A percentile compares a stretch with the other conserved stretches of the same genome.
phyloP scores from a whole-genome alignment of 2,797 vertebrate species.

The Enteromius paludinosus region DNA sequence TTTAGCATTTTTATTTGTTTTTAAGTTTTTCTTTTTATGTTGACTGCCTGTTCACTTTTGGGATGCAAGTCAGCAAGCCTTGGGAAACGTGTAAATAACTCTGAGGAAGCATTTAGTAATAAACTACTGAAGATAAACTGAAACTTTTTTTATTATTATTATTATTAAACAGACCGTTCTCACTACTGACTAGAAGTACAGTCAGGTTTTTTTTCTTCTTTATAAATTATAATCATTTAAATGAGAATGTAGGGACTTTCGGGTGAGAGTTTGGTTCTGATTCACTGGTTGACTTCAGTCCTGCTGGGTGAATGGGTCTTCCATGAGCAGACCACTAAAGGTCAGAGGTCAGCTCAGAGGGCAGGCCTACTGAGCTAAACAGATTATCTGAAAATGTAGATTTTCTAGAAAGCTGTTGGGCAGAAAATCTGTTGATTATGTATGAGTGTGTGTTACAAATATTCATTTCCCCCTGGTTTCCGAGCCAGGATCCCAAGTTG shows the following conservation, averaged over 20 bases:
- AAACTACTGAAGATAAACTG: not conserved
- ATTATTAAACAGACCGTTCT: not conserved
- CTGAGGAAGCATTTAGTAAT: not conserved
- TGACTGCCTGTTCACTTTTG: not conserved
- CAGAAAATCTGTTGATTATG: not conserved
- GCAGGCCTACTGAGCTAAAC: constrained; percentile 42
- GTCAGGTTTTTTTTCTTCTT: not conserved
- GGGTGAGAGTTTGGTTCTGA: constrained; percentile 37
- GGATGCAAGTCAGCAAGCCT: not conserved
- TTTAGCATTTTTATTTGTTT: not conserved
- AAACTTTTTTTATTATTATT: not conserved
- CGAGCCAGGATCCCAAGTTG: not conserved
- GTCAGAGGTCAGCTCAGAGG: constrained; percentile 39
- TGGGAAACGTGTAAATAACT: not conserved
- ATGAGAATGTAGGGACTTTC: not conserved
- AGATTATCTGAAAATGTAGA: constrained; percentile 19
- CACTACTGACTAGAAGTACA: not conserved
- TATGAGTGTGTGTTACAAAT: not conserved
- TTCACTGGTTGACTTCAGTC: constrained; percentile 42
- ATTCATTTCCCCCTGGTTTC: no score
- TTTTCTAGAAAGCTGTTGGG: not conserved
- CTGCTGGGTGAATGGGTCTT: constrained; percentile 29
- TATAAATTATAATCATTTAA: not conserved
- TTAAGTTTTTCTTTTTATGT: not conserved
- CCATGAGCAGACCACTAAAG: constrained; percentile 21